These are phyloP conservation scores for Trachythela sp. DNA, from an alignment of 64 coral and sea anemone species.

Conservation along the genomic window DNA sequence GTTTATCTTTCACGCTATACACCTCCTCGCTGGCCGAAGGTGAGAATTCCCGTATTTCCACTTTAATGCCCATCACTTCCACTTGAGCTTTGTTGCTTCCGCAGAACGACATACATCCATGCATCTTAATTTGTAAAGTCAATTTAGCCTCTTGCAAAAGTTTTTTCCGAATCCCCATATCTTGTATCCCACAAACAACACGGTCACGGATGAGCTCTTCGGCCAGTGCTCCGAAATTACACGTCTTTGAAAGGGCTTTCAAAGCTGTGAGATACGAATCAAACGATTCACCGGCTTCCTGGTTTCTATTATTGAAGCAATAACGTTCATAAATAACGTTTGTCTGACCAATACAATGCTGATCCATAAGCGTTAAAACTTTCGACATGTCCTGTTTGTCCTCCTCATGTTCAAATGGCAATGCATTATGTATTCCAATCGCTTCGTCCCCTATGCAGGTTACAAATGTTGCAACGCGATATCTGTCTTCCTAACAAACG, in stretches of 20 bases:
- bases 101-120: slow-evolving; percentile 47
- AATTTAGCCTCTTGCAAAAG: slow-evolving; percentile 57
- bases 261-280: slow-evolving; percentile 56
- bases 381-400: slow-evolving; percentile 29
- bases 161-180: slow-evolving; percentile 50
- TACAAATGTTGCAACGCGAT: slow-evolving; percentile 57
- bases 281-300: slow-evolving; percentile 30
- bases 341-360: slow-evolving; percentile 57
- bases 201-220: slow-evolving; percentile 64
- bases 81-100: slow-evolving; percentile 65
- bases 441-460: slow-evolving; percentile 65
- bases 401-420: slow-evolving; percentile 43
- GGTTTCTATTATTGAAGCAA: slow-evolving; percentile 44
- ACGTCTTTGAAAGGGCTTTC: slow-evolving; percentile 42
- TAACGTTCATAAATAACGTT: slow-evolving; percentile 74
- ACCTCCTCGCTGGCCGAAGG: neutral
- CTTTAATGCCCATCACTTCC: slow-evolving; percentile 32
- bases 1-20: slow-evolving; percentile 5
- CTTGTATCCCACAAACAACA: slow-evolving; percentile 64
- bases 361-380: slow-evolving; percentile 31
- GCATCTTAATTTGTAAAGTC: slow-evolving; percentile 48
- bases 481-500: slow-evolving; percentile 51
- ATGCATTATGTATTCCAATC: slow-evolving; percentile 62
- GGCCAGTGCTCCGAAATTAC: slow-evolving; percentile 55
- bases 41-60: neutral